phyloP scores from a whole-genome alignment of 1,140 invertebrate species.

The Solen grandis region DNA sequence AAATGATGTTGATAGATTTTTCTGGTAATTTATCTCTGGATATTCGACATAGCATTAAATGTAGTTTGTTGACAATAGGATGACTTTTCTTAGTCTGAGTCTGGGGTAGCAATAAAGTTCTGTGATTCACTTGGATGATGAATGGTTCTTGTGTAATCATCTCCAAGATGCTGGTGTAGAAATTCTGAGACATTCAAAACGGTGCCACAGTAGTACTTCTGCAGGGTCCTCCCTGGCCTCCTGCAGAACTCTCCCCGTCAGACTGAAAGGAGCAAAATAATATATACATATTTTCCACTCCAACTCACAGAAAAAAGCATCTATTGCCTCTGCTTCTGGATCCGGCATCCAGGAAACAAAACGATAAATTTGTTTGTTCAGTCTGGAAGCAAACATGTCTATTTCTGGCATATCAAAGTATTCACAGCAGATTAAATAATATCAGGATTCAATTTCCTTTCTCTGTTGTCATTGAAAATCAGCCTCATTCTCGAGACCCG shows the following conservation, averaged over 20 bases:
- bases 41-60: conserved; percentile 1
- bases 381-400: too few species aligned
- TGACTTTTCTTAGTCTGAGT: background rate
- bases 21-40: background rate
- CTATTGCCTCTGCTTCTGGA: too few species aligned
- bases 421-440: too few species aligned
- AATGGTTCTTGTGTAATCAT: background rate
- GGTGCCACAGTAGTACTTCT: background rate
- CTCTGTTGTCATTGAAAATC: too few species aligned
- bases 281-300: too few species aligned
- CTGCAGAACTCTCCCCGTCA: background rate
- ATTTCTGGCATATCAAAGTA: too few species aligned
- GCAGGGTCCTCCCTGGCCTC: background rate
- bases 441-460: too few species aligned
- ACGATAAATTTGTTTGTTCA: too few species aligned
- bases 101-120: background rate
- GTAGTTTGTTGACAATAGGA: background rate
- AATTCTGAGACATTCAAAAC: background rate
- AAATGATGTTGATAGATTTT: conserved; percentile 1
- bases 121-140: background rate
- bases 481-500: too few species aligned
- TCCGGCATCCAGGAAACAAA: too few species aligned
- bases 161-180: background rate
- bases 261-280: background rate
- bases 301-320: too few species aligned